These are phyloP conservation scores for Cephalopholis sonnerati DNA, from an alignment of 2,113 vertebrate genomes.

Conservation along the genomic window DNA sequence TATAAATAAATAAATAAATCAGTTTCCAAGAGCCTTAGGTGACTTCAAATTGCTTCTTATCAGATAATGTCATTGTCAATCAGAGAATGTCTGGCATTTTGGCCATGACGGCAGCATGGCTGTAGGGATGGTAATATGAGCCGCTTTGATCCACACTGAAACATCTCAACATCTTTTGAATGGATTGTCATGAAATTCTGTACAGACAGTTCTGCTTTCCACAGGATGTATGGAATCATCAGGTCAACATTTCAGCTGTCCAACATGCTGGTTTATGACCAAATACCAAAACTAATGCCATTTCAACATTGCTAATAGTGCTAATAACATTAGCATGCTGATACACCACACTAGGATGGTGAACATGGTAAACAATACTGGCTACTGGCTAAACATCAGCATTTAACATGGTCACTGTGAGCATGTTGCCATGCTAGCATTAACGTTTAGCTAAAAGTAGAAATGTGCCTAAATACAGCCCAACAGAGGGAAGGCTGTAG, in stretches of 20 bases:
- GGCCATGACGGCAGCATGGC: not conserved
- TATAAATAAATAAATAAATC: too few relatives aligned
- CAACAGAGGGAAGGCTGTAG: not conserved
- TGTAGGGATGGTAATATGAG: not conserved
- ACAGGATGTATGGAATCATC: not conserved
- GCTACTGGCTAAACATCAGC: not conserved
- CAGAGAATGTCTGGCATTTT: too few relatives aligned
- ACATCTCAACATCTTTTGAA: not conserved
- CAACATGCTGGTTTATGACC: not conserved
- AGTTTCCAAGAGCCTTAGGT: too few relatives aligned
- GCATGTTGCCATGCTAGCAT: not conserved
- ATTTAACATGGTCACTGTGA: not conserved
- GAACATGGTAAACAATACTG: not conserved
- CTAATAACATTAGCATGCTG: not conserved
- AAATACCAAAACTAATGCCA: not conserved
- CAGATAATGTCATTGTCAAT: too few relatives aligned
- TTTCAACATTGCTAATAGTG: not conserved
- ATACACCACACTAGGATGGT: not conserved
- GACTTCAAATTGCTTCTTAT: too few relatives aligned
- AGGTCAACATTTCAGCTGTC: not conserved
- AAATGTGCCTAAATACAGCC: too few relatives aligned
- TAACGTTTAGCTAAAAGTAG: not conserved
- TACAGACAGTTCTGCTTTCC: not conserved
- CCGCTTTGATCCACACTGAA: not conserved
- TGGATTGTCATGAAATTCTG: not conserved